phyloP scores from a whole-genome alignment of 2,797 vertebrate genomes.

The Coregonus ussuriensis region DNA sequence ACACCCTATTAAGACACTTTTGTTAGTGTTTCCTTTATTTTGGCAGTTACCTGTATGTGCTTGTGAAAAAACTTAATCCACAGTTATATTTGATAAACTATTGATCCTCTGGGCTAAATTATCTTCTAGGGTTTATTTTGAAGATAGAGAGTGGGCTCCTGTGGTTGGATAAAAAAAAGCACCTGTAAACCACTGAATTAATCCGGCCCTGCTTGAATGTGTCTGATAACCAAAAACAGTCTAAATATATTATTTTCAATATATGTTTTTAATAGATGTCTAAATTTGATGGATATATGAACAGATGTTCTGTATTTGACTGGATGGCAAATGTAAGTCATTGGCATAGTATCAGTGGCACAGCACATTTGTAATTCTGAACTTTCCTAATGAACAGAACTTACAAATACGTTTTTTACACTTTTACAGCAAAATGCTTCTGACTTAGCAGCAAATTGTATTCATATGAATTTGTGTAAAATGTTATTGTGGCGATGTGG shows the following conservation, averaged over 20 bases:
- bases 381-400: background rate
- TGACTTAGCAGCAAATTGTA: background rate
- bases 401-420: background rate
- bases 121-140: no score
- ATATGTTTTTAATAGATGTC: background rate
- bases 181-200: no score
- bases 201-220: background rate
- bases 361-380: background rate
- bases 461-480: background rate
- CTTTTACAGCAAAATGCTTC: background rate
- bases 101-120: no score
- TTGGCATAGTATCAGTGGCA: background rate
- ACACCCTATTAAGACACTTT: no score
- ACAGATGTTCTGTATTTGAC: background rate
- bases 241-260: background rate
- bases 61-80: no score
- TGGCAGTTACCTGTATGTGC: no score
- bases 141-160: no score
- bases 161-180: no score
- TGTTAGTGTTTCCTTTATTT: no score
- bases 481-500: background rate
- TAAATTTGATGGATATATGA: background rate
- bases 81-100: no score
- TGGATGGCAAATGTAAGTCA: no score
- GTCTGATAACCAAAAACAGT: background rate